Evolutionary conservation across 2,888 invertebrate genomes (phyloP), one percentile per base, ranked within the genome.

Genomic region (Aphidius colemani): DNA sequence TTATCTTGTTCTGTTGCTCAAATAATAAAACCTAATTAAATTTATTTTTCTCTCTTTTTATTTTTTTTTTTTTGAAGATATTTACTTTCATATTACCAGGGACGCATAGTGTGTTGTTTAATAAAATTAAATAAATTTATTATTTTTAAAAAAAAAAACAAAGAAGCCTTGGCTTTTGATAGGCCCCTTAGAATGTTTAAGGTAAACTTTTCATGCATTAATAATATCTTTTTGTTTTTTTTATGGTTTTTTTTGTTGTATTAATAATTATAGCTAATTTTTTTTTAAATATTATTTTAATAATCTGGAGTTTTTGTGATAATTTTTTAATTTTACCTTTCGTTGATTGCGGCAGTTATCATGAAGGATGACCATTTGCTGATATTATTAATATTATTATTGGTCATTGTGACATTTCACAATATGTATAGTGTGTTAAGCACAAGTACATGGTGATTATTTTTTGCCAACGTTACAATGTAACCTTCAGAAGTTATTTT

Each of bases 401-500:
- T 72, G 71, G 72, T 74, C 74, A 30, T 76, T 73, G 71, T 74
- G 73, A 84, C 84, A 83, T 88, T 89, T 91, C 91, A 93, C 86
- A 92, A 89, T 87, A 94, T 93, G 87, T 94, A 94, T 82, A 95
- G 89, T 77, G 94, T 95, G 87, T 95, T 94, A 85, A 97, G 88
- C 83, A 98, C 95, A 84, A 98, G 90, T 79, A 98, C 97, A 85
- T 97, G 96, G 85, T 98, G 97, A 86, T 98, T 98, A 87, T 97
- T 98, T 87, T 98, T 98, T 83, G 97, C 97, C 85, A 98, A 86
- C 71, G 97, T 95, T 74, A 95, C 94, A 76, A 97, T 93, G 84
- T 95, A 96, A 74, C 97, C 97, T 84, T 97, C 96, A 18, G 95
- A 94, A 64, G 97, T 97, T 78, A 98, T 96, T 86, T 97, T 97